Conservation (phyloP, 30 jellyfish, hydroid and myxozoan genomes). For the Calvadosia cruxmelitensis region DNA sequence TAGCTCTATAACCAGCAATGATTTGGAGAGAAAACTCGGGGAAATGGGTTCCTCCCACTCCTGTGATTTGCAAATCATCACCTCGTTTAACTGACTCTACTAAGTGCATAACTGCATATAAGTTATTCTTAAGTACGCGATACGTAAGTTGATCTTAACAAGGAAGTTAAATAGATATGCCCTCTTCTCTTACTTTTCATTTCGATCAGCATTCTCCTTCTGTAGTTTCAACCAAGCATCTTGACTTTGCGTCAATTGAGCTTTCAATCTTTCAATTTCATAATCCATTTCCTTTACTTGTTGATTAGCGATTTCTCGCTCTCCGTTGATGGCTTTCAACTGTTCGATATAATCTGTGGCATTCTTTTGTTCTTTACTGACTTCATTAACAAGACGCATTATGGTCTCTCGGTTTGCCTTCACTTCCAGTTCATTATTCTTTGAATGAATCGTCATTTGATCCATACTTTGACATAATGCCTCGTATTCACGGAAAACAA, state of each 20-base stretch:
- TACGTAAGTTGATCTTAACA: too few species aligned
- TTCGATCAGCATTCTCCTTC: background rate
- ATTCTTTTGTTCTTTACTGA: constrained; percentile 49
- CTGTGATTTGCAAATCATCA: too few species aligned
- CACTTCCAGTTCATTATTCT: constrained; percentile 51
- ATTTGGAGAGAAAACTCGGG: too few species aligned
- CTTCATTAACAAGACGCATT: constrained; percentile 62
- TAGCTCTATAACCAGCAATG: too few species aligned
- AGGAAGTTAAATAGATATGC: too few species aligned
- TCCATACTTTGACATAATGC: constrained; percentile 22
- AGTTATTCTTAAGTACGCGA: too few species aligned
- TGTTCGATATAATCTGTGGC: constrained; percentile 40
- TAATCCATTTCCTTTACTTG: constrained; percentile 38
- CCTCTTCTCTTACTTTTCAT: background rate
- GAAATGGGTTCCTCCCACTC: too few species aligned
- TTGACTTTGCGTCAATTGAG: constrained; percentile 54
- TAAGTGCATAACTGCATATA: too few species aligned
- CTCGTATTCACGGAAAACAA: constrained; percentile 12
- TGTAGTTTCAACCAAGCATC: constrained; percentile 32
- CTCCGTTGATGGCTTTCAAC: constrained; percentile 40
- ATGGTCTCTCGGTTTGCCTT: constrained; percentile 75
- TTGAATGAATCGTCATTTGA: constrained; percentile 21
- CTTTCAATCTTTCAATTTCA: constrained; percentile 51
- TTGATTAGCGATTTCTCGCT: constrained; percentile 47
- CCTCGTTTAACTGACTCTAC: too few species aligned